Evolutionary conservation across 1,140 invertebrate genomes (phyloP), one percentile per base, ranked within the genome.

Genomic region (Drosophila saltans): DNA sequence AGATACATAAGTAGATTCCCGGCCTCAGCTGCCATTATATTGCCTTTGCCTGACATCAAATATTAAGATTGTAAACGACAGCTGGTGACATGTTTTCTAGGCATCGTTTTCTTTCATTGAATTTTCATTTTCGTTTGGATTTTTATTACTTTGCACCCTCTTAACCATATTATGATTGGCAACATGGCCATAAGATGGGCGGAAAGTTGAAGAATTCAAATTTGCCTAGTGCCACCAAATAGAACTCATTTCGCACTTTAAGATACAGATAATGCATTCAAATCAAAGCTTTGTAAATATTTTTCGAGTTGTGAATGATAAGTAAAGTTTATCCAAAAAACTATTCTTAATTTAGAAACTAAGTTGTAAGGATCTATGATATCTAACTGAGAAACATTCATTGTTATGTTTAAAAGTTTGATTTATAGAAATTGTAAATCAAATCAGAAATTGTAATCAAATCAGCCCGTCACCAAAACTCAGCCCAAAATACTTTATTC

Each of bases 51-150:
- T 70, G 66, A 78, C 84, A 89, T 89, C 78, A 89, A 89, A 89
- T 89, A 89, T 89, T 89, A 89, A 89, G 81, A 90, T 84, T 89
- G 81, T 62, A 71, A 61, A 69, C 62, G 81, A 77, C 84, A 89
- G 84, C 71, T 89, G 84, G 69, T 79, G 71, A 73, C 84, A 78
- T 64, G 63, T 78, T 81, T 70, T 70, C 63, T 56, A 65, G 63
- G 66, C 80, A 39, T 66, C 68, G 59, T 77, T 78, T 78, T 72
- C 66, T 57, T 48, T 33, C 62, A 16, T 39, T 68, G 43, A 41
- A 16, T 57, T 39, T 30, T 60, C 6, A 16, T 26, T 40, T 69
- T 59, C 41, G 80, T 73, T 43, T 61, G 45, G 10, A 26, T 21
- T 48, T 74, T 68, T 80, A 65, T 72, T 55, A 40, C 60, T 70